phyloP scores from a whole-genome alignment of 92 coral and sea anemone genomes.

The Umimayanthus chanpuru region DNA sequence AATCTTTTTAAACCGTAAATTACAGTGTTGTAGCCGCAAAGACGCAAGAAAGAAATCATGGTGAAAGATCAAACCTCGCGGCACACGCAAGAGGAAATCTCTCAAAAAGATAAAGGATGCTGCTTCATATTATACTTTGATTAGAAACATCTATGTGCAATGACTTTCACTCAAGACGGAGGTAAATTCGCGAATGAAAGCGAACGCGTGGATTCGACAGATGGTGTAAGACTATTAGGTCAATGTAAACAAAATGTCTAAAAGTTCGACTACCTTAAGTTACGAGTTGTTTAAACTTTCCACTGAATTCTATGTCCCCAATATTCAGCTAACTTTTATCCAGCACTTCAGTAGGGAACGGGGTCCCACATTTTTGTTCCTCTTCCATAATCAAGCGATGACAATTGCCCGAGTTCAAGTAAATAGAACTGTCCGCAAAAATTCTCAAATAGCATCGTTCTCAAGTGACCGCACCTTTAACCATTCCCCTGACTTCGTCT shows the following conservation, averaged over 20 bases:
- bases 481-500: neutral
- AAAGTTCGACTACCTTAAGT: neutral
- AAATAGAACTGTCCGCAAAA: neutral
- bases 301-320: neutral
- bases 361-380: too few relatives aligned
- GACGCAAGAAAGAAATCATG: constrained; percentile 18
- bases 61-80: constrained; percentile 41
- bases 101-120: constrained; percentile 9
- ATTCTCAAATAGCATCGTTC: neutral
- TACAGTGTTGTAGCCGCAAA: constrained; percentile 4
- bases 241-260: neutral
- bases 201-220: constrained; percentile 19
- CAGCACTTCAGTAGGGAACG: neutral
- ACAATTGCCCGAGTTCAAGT: neutral
- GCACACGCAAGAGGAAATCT: constrained; percentile 20
- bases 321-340: neutral
- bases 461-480: neutral
- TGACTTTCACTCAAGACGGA: neutral
- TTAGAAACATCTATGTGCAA: constrained; percentile 11
- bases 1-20: constrained; percentile 30
- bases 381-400: neutral
- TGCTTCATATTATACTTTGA: constrained; percentile 25
- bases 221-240: constrained; percentile 13
- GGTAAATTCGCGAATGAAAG: neutral
- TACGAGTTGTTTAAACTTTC: neutral